Conservation (phyloP, 2,797 vertebrate genomes). For the Sternotherus odoratus region DNA sequence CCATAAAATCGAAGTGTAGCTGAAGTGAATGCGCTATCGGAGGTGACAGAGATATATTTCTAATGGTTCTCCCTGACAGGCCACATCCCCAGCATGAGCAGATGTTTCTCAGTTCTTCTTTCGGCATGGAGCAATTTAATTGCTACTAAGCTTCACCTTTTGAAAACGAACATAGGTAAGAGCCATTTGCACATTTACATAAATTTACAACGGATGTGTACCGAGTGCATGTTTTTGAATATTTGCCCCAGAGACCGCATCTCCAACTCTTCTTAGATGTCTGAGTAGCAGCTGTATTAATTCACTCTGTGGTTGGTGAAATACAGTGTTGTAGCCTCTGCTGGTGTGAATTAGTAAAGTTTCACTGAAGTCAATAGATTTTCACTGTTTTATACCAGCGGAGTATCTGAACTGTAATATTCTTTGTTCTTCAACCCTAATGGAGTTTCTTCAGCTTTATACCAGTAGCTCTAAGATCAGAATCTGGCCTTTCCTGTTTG, state of each 20-base stretch:
- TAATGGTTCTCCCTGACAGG: background rate
- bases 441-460: background rate
- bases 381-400: background rate
- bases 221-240: background rate
- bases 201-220: background rate
- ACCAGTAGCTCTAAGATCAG: background rate
- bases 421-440: background rate
- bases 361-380: background rate
- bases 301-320: background rate
- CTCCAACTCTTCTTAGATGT: background rate
- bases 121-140: background rate
- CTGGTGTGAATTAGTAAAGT: background rate
- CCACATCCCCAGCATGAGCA: background rate
- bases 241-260: background rate
- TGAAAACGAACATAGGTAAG: background rate
- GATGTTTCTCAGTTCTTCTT: background rate
- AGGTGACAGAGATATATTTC: background rate
- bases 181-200: background rate
- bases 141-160: background rate
- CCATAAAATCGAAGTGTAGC: background rate
- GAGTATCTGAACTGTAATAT: accelerated
- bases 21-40: background rate
- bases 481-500: background rate
- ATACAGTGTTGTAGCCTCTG: background rate
- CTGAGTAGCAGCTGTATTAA: background rate